Evolutionary conservation across 2,888 invertebrate genomes (phyloP).

Genomic region (Limnephilus auricula): DNA sequence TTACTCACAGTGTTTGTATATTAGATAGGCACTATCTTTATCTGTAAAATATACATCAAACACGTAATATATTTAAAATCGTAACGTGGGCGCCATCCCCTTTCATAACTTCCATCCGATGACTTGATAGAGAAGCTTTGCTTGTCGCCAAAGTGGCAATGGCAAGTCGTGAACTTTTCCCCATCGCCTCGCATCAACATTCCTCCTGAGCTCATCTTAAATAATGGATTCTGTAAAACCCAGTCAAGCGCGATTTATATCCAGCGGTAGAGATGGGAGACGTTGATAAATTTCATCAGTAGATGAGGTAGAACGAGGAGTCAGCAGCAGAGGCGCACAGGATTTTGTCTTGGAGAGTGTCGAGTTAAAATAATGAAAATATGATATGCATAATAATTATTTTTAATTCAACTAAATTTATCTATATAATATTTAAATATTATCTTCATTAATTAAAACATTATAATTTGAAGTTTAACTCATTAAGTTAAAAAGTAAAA

Average conservation of each 20-base stretch:
- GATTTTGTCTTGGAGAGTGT: too few relatives aligned
- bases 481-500: too few relatives aligned
- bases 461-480: too few relatives aligned
- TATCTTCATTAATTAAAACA: too few relatives aligned
- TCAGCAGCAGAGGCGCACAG: background rate
- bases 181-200: slow-evolving; percentile 43
- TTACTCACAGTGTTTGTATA: too few relatives aligned
- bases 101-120: slow-evolving; percentile 34
- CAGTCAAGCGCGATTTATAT: slow-evolving; percentile 42
- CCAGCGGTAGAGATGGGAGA: slow-evolving; percentile 24
- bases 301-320: background rate
- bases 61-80: background rate
- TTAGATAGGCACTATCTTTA: background rate
- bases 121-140: slow-evolving; percentile 24
- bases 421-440: too few relatives aligned
- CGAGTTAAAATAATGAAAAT: too few relatives aligned
- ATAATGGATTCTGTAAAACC: slow-evolving; percentile 57
- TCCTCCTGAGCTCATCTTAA: slow-evolving; percentile 47
- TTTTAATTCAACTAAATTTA: too few relatives aligned
- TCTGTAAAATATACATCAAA: background rate
- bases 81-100: background rate
- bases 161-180: slow-evolving; percentile 32
- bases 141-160: background rate
- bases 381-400: too few relatives aligned
- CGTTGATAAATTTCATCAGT: slow-evolving; percentile 47